Base-by-base conservation (phyloP, 2,888 invertebrate species). In the Drosophila ezoana region DNA sequence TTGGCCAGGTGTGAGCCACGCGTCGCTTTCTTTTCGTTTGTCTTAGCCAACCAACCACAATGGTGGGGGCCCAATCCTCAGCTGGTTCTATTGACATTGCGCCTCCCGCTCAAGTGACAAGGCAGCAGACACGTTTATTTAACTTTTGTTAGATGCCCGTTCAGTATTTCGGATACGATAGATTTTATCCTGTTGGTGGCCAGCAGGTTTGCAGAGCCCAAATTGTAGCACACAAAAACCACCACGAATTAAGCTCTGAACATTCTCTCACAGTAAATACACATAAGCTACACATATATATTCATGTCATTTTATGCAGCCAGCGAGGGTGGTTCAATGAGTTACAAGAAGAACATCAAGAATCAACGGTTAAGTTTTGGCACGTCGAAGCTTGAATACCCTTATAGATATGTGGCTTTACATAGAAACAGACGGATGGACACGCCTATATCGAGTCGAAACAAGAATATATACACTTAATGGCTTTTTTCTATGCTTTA, bases 101-200 rank as follows among this genome's bases (percentile, higher is more conserved):
- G 59, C 41, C 41, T 32, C 28, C 37, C 57, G 62, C 48, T 65
- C 33, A 58, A 62, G 59, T 62, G 72, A 76, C 67, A 66, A 47
- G 47, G 48, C 43, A 53, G 48, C 43, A 33, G 66, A 65, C 74
- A 76, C 77, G 72, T 75, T 67, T 72, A 44, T 76, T 75, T 63
- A 72, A 60, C 45, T 62, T 72, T 57, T 37, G 48, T 66, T 62
- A 35, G 44, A 62, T 65, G 71, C 45, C 40, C 32, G 35, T 37
- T 33, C 54, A 28, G 35, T 53, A 37, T 44, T 61, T 44, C 38
- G 35, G 45, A 37, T 14, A 16, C 47, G 13, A 64, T 37, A 18
- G 18, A 35, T 38, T 52, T 56, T 56, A 74, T 72, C 57, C 56
- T 38, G 56, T 56, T 68, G 43, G 54, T 43, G 57, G 37, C 45